Evolutionary conservation across 2,888 invertebrate species (phyloP).

Genomic region (Polydrusus cervinus): DNA sequence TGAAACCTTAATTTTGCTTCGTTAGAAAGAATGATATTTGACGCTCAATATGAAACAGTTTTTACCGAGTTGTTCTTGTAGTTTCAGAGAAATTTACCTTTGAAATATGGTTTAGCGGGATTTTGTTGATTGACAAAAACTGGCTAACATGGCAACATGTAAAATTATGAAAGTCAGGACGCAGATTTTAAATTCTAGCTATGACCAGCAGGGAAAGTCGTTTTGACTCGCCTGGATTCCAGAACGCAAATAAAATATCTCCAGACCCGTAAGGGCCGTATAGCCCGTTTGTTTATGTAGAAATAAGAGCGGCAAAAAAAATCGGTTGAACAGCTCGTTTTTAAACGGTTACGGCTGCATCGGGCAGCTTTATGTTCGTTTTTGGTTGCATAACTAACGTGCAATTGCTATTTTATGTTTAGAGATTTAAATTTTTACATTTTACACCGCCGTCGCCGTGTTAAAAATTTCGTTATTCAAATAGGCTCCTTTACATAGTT

Average conservation of each 20-base stretch:
- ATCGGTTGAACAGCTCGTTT: conserved; percentile 18
- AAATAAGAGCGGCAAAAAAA: conserved; percentile 21
- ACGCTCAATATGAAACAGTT: no score
- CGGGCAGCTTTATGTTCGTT: conserved; percentile 24
- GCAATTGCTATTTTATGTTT: conserved; percentile 21
- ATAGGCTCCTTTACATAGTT: no score
- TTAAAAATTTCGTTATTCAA: no score
- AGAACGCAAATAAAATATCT: conserved; percentile 25
- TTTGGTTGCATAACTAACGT: conserved; percentile 23
- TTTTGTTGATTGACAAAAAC: no score
- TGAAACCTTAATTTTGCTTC: no score
- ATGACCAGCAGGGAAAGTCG: conserved; percentile 30
- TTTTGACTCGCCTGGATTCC: conserved; percentile 18
- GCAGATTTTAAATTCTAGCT: not conserved
- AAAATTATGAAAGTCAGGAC: no score
- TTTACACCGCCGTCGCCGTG: not conserved
- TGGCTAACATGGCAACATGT: no score
- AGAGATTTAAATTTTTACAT: conserved; percentile 21
- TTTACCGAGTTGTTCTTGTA: no score
- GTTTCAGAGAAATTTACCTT: no score
- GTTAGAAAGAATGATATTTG: no score
- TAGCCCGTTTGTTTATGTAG: conserved; percentile 22
- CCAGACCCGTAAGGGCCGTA: conserved; percentile 24
- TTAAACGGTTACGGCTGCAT: conserved; percentile 14
- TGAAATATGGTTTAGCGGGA: no score